phyloP scores from a whole-genome alignment of 2,113 vertebrate genomes.

The Grantiella picta region DNA sequence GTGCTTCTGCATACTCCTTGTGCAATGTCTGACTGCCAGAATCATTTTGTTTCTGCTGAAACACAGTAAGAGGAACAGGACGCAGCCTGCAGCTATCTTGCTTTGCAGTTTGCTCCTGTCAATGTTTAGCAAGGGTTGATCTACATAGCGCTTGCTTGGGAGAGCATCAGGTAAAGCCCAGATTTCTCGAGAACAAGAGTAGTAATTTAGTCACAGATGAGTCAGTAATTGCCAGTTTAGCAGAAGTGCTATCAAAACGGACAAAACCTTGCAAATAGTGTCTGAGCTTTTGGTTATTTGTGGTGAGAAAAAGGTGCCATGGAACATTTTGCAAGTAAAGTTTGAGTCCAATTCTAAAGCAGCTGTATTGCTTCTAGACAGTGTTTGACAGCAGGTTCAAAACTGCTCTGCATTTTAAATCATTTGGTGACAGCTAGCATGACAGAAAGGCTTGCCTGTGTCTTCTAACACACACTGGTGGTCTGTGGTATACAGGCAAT shows the following conservation, averaged over 20 bases:
- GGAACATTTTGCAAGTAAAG: not conserved
- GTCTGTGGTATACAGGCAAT: not conserved
- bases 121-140: not conserved
- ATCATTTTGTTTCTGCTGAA: not conserved
- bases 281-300: not conserved
- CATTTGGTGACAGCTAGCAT: not conserved
- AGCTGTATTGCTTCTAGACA: not conserved
- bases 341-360: not conserved
- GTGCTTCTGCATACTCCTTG: not conserved
- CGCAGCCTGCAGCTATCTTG: not conserved
- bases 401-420: not conserved
- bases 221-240: not conserved
- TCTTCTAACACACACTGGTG: not conserved
- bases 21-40: not conserved
- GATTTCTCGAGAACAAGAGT: not conserved
- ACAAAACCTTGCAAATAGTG: not conserved
- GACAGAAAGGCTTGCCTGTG: not conserved
- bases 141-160: not conserved
- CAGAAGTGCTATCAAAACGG: not conserved
- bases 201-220: not conserved
- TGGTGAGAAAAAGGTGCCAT: not conserved
- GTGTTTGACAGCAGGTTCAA: not conserved
- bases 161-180: not conserved
- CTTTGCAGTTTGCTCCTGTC: not conserved
- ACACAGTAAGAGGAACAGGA: not conserved